Base-by-base conservation (phyloP, 1,140 invertebrate species). In the Drosophila novamexicana region DNA sequence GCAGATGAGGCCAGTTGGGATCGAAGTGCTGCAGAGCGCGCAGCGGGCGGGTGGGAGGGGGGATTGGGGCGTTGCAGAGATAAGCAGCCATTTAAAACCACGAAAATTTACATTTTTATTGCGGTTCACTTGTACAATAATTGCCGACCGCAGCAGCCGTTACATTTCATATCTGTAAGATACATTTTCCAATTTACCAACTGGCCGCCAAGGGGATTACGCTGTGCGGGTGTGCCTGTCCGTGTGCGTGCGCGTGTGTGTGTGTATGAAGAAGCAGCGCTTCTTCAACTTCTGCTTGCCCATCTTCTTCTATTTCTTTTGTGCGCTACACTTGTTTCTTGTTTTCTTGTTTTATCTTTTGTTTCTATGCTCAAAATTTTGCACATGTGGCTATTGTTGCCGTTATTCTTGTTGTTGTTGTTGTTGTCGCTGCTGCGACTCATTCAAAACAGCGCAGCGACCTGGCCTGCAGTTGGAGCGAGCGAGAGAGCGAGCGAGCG, bases 361-460 rank as follows among this genome's bases (percentile, higher is more conserved):
- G 83, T 86, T 86, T 86, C 84, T 83, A 86, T 86, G 83, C 83
- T 89, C 75, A 65, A 88, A 89, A 79, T 86, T 86, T 88, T 88
- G 83, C 83, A 86, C 83, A 86, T 86, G 83, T 86, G 83, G 76
- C 83, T 79, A 61, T 68, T 86, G 47, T 12, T 49, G 47, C 9
- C 70, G 71, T 70, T 65, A 58, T 54, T 62, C 44, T 22, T 76
- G 57, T 53, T 66, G 59, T 70, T 78, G 63, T 75, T 78, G 54
- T 44, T 83, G 50, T 44, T 79, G 57, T 62, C 77, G 67, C 64
- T 75, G 62, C 45, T 79, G 66, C 22, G 47, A 62, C 81, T 79
- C 62, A 77, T 78, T 77, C 70, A 82, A 58, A 68, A 59, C 42
- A 58, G 64, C 65, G 67, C 49, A 59, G 44, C 52, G 52, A 80